Conservation (phyloP, 2,797 vertebrate species). For the Sebastes aleutianus region DNA sequence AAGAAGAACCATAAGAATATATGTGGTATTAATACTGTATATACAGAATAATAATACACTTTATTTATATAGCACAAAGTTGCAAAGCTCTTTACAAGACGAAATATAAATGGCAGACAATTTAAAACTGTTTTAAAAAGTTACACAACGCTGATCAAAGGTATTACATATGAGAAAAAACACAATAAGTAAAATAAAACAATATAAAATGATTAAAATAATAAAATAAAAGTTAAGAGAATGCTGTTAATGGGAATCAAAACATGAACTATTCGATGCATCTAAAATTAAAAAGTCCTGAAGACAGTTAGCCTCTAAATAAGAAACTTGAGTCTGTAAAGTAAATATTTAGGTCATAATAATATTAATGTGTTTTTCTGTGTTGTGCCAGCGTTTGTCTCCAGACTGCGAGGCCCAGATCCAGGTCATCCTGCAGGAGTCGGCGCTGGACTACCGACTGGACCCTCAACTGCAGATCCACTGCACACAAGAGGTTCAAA, state of each 20-base stretch:
- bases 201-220: too few species aligned
- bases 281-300: background rate
- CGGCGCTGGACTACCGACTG: slow-evolving; percentile 95
- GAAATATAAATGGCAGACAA: too few species aligned
- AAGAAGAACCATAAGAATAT: background rate
- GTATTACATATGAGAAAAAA: too few species aligned
- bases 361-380: background rate
- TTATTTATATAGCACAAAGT: too few species aligned
- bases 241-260: background rate
- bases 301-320: background rate
- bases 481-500: slow-evolving; percentile 90
- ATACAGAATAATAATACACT: background rate
- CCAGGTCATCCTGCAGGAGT: slow-evolving; percentile 94
- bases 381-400: slow-evolving; percentile 87
- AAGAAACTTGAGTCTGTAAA: background rate
- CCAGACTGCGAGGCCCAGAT: slow-evolving; percentile 98
- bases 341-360: background rate
- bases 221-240: too few species aligned
- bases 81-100: too few species aligned
- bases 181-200: too few species aligned
- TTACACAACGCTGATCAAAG: too few species aligned
- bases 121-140: too few species aligned
- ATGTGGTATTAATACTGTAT: background rate
- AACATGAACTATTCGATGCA: background rate
- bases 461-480: slow-evolving; percentile 97